Evolutionary conservation across 2,797 vertebrate species (phyloP).

Genomic region (Pitangus sulphuratus): DNA sequence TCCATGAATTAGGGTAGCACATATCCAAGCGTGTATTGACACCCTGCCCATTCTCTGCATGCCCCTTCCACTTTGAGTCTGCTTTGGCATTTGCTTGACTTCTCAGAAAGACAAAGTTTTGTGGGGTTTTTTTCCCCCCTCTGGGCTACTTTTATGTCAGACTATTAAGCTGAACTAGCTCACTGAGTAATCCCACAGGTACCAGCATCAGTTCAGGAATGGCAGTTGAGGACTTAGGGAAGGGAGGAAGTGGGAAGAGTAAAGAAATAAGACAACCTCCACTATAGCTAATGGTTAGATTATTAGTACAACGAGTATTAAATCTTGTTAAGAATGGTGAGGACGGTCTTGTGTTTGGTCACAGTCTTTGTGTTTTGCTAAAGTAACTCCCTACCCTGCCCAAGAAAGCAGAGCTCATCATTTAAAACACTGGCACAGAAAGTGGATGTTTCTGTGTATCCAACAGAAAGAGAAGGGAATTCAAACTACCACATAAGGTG

Average conservation of each 20-base stretch:
- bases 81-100: not conserved
- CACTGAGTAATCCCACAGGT: rapidly evolving
- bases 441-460: rapidly evolving
- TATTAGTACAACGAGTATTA: not conserved
- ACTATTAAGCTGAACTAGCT: not conserved
- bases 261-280: not conserved
- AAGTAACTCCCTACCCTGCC: not conserved
- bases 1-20: not conserved
- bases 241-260: not conserved
- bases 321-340: not conserved
- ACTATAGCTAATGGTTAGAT: not conserved
- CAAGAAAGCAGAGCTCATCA: not conserved
- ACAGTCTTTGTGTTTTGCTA: not conserved
- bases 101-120: not conserved
- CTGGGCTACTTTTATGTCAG: not conserved
- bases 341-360: not conserved
- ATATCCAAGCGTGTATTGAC: not conserved
- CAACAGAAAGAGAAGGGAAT: not conserved
- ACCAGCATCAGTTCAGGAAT: not conserved
- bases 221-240: rapidly evolving
- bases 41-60: not conserved
- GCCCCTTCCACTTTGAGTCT: not conserved
- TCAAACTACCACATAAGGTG: not conserved
- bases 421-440: not conserved
- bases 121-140: rapidly evolving